Percentiles rank a stretch among this genome's conserved stretches.
phyloP scores from a whole-genome alignment of 2,888 invertebrate genomes.

The Icerya purchasi region DNA sequence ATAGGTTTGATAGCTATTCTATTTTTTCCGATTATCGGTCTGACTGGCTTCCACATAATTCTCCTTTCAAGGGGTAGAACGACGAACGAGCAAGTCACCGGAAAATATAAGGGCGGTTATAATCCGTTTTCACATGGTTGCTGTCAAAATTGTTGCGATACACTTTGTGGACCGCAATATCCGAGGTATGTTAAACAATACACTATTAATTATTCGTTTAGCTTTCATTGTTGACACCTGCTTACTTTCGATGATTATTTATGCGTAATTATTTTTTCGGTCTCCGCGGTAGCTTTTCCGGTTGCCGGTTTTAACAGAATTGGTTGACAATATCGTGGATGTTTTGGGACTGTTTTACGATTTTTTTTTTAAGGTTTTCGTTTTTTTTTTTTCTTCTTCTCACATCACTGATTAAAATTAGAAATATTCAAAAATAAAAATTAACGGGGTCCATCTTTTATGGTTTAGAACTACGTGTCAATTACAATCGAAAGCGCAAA shows the following conservation, averaged over 20 bases:
- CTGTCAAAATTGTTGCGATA: slow-evolving; percentile 82
- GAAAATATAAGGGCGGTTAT: slow-evolving; percentile 94
- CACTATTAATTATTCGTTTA: background rate
- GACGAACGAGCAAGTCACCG: slow-evolving; percentile 99
- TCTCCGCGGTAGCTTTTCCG: too few relatives aligned
- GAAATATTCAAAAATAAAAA: too few relatives aligned
- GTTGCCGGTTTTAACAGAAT: too few relatives aligned
- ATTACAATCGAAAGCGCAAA: too few relatives aligned
- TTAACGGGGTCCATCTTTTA: too few relatives aligned
- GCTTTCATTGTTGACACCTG: background rate
- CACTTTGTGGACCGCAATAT: slow-evolving; percentile 90
- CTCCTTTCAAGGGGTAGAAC: slow-evolving; percentile 89
- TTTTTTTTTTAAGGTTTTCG: background rate
- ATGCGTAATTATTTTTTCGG: background rate
- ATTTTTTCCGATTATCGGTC: slow-evolving; percentile 88
- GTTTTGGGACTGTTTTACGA: background rate
- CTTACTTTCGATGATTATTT: background rate
- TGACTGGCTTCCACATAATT: slow-evolving; percentile 95
- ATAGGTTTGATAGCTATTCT: slow-evolving; percentile 75
- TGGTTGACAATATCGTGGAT: background rate
- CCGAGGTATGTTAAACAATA: slow-evolving; percentile 48
- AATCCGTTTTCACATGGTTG: slow-evolving; percentile 96
- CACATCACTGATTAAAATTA: too few relatives aligned
- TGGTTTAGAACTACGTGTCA: too few relatives aligned
- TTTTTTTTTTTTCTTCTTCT: too few relatives aligned